Percentiles rank a stretch among this genome's conserved stretches.
Evolutionary conservation across 2,888 invertebrate species (phyloP).

Genomic region (Portevinia maculata): DNA sequence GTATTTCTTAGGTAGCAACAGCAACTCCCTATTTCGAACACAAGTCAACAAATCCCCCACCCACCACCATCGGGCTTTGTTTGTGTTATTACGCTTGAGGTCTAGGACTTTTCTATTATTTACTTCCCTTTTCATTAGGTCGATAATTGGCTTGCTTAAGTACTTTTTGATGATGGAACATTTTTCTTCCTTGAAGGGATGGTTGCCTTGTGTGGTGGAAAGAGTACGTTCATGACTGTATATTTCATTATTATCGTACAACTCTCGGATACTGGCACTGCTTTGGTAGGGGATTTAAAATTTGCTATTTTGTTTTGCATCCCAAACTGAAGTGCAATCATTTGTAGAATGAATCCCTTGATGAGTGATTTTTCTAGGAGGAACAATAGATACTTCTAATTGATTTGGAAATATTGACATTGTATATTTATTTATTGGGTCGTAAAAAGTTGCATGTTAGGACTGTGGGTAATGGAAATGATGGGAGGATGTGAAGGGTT

Average conservation of each 20-base stretch:
- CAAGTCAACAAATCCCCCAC: too few relatives aligned
- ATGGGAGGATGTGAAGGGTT: too few relatives aligned
- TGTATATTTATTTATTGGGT: slow-evolving; percentile 19
- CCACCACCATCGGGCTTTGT: slow-evolving; percentile 54
- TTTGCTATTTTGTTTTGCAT: slow-evolving; percentile 61
- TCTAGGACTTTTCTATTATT: slow-evolving; percentile 74
- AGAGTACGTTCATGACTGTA: neutral
- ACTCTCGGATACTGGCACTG: too few relatives aligned
- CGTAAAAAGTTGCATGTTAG: slow-evolving; percentile 9
- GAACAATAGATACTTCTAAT: slow-evolving; percentile 31
- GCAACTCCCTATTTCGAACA: slow-evolving; percentile 5
- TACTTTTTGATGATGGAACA: slow-evolving; percentile 77
- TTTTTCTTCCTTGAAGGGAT: slow-evolving; percentile 62
- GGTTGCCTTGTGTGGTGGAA: neutral
- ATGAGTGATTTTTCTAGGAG: slow-evolving; percentile 5
- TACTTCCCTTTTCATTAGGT: slow-evolving; percentile 77
- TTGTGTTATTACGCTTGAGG: slow-evolving; percentile 72
- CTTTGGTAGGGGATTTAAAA: slow-evolving; percentile 23
- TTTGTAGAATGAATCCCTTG: slow-evolving; percentile 52
- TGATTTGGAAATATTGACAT: slow-evolving; percentile 32
- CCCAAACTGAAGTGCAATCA: slow-evolving; percentile 51
- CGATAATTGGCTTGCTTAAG: slow-evolving; percentile 78
- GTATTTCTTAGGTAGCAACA: slow-evolving; percentile 50
- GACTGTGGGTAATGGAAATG: slow-evolving; percentile 1
- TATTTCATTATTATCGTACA: slow-evolving; percentile 26